Percentiles rank a stretch among this genome's conserved stretches.
These are phyloP conservation scores for Chrysomela aeneicollis DNA, from an alignment of 2,888 invertebrate species.

Conservation along the genomic window DNA sequence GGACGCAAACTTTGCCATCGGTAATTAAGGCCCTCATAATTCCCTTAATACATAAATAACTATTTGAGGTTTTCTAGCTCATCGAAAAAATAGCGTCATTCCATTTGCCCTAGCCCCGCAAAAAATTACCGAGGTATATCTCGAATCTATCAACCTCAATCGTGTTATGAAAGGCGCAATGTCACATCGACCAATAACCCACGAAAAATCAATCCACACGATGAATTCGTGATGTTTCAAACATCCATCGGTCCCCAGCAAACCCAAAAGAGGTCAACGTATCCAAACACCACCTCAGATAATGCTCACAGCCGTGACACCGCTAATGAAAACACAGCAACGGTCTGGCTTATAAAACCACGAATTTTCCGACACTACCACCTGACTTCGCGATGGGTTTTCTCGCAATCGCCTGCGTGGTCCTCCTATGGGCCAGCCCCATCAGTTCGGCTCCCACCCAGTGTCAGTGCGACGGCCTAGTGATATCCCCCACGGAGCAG, in stretches of 20 bases:
- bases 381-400: slow-evolving; percentile 25
- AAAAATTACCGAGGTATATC: too few relatives aligned
- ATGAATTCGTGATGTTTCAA: not conserved
- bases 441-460: slow-evolving; percentile 33
- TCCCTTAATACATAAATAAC: too few relatives aligned
- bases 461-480: slow-evolving; percentile 36
- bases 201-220: not conserved
- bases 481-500: slow-evolving; percentile 44
- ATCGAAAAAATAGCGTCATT: too few relatives aligned
- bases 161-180: slow-evolving; percentile 11
- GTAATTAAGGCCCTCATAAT: too few relatives aligned
- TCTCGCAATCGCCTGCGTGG: slow-evolving; percentile 23
- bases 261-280: slow-evolving; percentile 25
- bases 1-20: too few relatives aligned
- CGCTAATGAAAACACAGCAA: slow-evolving; percentile 13
- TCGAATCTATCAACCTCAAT: not conserved
- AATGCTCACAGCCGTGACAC: slow-evolving; percentile 23
- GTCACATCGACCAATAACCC: too few relatives aligned
- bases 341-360: too few relatives aligned
- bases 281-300: slow-evolving; percentile 20
- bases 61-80: too few relatives aligned
- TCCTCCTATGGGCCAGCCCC: slow-evolving; percentile 5
- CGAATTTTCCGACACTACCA: too few relatives aligned
- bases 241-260: not conserved
- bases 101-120: too few relatives aligned